phyloP scores from a whole-genome alignment of 2,888 invertebrate species.

The Macrophya annulata region DNA sequence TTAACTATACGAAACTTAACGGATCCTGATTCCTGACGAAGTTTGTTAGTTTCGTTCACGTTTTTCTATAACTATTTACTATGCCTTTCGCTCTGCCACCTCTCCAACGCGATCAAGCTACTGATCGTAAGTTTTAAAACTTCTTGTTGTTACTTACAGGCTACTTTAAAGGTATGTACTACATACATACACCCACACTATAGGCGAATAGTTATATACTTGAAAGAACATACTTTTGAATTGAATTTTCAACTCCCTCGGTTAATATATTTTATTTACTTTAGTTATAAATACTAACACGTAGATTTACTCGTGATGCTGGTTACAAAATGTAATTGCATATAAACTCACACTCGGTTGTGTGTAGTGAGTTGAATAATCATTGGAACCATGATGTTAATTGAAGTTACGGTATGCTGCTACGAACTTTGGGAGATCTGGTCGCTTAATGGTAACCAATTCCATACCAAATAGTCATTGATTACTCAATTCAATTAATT shows the following conservation, averaged over 20 bases:
- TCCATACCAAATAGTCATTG: constrained; percentile 25
- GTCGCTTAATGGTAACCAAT: not conserved
- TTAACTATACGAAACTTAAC: not conserved
- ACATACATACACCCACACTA: not conserved
- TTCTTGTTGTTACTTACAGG: not conserved
- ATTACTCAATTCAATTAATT: constrained; percentile 31
- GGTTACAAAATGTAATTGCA: not conserved
- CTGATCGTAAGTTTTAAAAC: constrained; percentile 18
- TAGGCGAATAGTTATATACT: not conserved
- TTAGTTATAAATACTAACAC: not conserved
- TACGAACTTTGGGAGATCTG: constrained; percentile 14
- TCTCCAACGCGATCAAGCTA: not conserved
- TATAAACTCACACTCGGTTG: constrained; percentile 17
- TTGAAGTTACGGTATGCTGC: constrained; percentile 3
- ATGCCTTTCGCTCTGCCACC: constrained; percentile 14
- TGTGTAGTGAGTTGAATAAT: constrained; percentile 34
- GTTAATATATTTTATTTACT: not conserved
- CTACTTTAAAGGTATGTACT: not conserved
- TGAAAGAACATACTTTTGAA: constrained; percentile 1
- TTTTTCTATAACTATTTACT: constrained; percentile 5
- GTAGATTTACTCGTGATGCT: not conserved
- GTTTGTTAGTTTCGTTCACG: not conserved
- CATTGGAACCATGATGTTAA: constrained; percentile 25
- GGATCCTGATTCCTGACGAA: not conserved
- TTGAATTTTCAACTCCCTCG: not conserved